Evolutionary conservation across 2,797 vertebrate species (phyloP).

Genomic region (Naso thynnoides): DNA sequence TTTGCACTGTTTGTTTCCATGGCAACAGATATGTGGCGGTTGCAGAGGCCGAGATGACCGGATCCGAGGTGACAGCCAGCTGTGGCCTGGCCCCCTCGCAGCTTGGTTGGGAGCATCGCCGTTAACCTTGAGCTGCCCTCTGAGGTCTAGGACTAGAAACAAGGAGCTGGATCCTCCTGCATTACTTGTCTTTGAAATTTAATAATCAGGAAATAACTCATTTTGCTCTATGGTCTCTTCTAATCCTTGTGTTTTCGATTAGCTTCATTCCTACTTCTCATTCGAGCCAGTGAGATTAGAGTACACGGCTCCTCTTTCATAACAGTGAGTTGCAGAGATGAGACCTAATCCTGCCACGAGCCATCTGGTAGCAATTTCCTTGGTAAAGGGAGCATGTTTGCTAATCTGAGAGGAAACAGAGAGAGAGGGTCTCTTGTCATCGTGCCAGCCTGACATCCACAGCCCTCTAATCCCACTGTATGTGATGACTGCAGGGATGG

Average conservation of each 20-base stretch:
- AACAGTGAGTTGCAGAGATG: slow-evolving; percentile 45
- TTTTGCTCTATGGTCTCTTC: background rate
- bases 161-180: background rate
- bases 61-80: slow-evolving; percentile 72
- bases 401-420: slow-evolving; percentile 63
- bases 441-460: slow-evolving; percentile 30
- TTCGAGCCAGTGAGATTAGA: slow-evolving; percentile 46
- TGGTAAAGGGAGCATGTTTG: slow-evolving; percentile 44
- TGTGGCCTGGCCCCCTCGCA: slow-evolving; percentile 42
- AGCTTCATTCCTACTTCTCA: slow-evolving; percentile 52
- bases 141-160: background rate
- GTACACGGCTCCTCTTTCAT: slow-evolving; percentile 47
- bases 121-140: slow-evolving; percentile 54
- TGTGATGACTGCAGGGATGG: slow-evolving; percentile 10
- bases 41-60: slow-evolving; percentile 54
- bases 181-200: background rate
- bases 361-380: slow-evolving; percentile 76
- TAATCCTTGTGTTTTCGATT: slow-evolving; percentile 47
- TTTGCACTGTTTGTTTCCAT: slow-evolving; percentile 66
- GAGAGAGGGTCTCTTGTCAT: slow-evolving; percentile 43
- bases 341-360: slow-evolving; percentile 67
- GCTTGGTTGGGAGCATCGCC: slow-evolving; percentile 17
- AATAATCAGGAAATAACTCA: background rate
- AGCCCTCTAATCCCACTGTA: slow-evolving; percentile 45
- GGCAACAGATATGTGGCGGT: slow-evolving; percentile 59